Evolutionary conservation across 92 coral and sea anemone species (phyloP).

Genomic region (Chrysogorgia sp.): DNA sequence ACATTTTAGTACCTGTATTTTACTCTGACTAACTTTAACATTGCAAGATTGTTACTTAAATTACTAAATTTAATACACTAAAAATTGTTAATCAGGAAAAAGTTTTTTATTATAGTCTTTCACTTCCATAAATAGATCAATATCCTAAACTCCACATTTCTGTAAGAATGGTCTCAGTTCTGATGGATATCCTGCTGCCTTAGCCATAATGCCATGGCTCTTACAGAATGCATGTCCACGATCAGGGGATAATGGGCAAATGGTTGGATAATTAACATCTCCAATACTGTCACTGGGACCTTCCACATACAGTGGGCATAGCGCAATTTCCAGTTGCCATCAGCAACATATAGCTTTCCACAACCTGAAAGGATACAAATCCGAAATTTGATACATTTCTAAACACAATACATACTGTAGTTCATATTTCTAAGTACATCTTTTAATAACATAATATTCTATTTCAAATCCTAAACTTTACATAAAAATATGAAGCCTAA

Average conservation of each 20-base stretch:
- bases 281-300: conserved; percentile 48
- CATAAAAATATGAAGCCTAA: no score
- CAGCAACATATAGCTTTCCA: conserved; percentile 54
- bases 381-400: background rate
- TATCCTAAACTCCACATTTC: conserved; percentile 13
- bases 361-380: conserved; percentile 36
- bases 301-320: no score
- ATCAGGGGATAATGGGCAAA: conserved; percentile 57
- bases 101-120: background rate
- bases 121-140: background rate
- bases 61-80: background rate
- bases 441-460: no score
- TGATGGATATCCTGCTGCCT: conserved; percentile 32
- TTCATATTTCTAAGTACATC: no score
- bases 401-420: background rate
- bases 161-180: conserved; percentile 30
- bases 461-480: no score
- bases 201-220: conserved; percentile 30
- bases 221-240: conserved; percentile 48
- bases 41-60: background rate
- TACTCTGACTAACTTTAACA: background rate
- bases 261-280: conserved; percentile 44
- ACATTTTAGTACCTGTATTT: background rate
- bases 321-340: no score
- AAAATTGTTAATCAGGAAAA: conserved; percentile 1